Conservation (phyloP, 2,797 vertebrate species). For the Scolopax rusticola region DNA sequence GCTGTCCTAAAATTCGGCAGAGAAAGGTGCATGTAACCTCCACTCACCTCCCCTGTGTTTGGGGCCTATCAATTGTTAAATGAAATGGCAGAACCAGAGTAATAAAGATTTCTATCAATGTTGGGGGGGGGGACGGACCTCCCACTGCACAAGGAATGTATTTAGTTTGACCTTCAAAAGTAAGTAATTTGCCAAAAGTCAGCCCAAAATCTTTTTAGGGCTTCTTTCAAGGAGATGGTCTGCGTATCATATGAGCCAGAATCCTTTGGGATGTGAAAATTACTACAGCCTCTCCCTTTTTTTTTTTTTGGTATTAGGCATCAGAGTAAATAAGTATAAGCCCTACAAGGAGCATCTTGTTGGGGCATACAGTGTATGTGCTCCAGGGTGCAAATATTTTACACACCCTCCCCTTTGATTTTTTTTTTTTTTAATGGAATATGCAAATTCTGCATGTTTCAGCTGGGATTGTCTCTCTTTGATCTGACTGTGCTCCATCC, state of each 20-base stretch:
- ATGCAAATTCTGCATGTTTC: conserved; percentile 59
- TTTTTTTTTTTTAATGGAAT: conserved; percentile 58
- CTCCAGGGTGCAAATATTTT: conserved; percentile 71
- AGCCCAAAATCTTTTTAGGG: neutral
- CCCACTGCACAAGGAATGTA: conserved; percentile 49
- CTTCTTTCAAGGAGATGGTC: conserved; percentile 6
- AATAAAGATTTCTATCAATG: conserved; percentile 68
- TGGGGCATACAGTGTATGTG: conserved; percentile 54
- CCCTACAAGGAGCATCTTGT: conserved; percentile 45
- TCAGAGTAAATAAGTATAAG: conserved; percentile 60
- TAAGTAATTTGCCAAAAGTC: conserved; percentile 13
- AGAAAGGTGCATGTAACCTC: neutral
- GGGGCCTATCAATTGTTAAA: conserved; percentile 36
- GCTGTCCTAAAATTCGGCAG: neutral
- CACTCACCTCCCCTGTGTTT: conserved; percentile 4
- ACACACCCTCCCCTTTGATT: conserved; percentile 66
- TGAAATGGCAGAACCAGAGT: conserved; percentile 27
- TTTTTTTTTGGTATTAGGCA: conserved; percentile 12
- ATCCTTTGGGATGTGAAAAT: conserved; percentile 30
- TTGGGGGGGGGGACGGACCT: neutral
- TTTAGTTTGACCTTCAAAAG: conserved; percentile 62
- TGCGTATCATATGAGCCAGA: neutral
- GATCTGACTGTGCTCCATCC: conserved; percentile 46
- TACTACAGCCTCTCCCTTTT: neutral
- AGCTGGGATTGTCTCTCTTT: conserved; percentile 60